phyloP scores from a whole-genome alignment of 2,113 vertebrate species.

The Austrofundulus limnaeus region DNA sequence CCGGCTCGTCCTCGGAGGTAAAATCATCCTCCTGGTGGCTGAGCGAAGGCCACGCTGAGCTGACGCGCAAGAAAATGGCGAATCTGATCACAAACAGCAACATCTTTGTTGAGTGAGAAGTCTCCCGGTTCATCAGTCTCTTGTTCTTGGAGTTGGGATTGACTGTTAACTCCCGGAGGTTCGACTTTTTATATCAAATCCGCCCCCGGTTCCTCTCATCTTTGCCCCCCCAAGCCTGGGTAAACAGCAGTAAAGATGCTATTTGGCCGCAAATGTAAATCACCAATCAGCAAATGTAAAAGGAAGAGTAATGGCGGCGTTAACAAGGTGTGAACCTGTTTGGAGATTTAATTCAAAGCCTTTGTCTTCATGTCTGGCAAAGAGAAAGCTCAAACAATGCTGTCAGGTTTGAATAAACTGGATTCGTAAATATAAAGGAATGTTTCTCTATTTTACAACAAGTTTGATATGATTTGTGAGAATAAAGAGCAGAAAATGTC shows the following conservation, averaged over 20 bases:
- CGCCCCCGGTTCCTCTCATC: slow-evolving; percentile 22
- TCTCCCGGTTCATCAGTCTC: slow-evolving; percentile 20
- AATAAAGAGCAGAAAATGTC: neutral
- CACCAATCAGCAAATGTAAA: slow-evolving; percentile 84
- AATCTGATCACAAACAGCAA: slow-evolving; percentile 39
- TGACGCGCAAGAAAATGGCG: slow-evolving; percentile 36
- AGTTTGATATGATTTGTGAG: neutral
- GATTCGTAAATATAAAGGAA: neutral
- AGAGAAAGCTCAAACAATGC: slow-evolving; percentile 58
- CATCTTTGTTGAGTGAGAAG: slow-evolving; percentile 48
- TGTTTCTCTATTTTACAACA: neutral
- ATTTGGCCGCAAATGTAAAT: slow-evolving; percentile 84
- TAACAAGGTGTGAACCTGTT: slow-evolving; percentile 86
- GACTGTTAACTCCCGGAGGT: slow-evolving; percentile 39
- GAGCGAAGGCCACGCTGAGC: slow-evolving; percentile 54
- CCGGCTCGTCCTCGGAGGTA: slow-evolving; percentile 28
- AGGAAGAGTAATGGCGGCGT: slow-evolving; percentile 82
- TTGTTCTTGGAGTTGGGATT: slow-evolving; percentile 42
- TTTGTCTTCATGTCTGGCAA: slow-evolving; percentile 62
- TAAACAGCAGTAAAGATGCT: slow-evolving; percentile 81
- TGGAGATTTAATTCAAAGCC: slow-evolving; percentile 51
- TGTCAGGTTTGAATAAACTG: neutral
- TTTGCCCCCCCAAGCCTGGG: slow-evolving; percentile 46
- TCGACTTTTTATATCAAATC: slow-evolving; percentile 80
- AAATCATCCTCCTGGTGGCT: slow-evolving; percentile 51